phyloP scores from a whole-genome alignment of 2,113 vertebrate genomes.

The human region GRCh38 chr6:61219001-61219500 shows the following conservation, averaged over 20 bases:
- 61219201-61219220: not conserved
- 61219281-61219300: not conserved
- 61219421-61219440: not conserved
- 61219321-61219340: not conserved
- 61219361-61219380: too few relatives aligned
- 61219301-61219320: not conserved
- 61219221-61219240: not conserved
- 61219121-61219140: not conserved
- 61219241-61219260: not conserved
- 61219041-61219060: not conserved
- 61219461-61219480: not conserved
- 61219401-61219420: not conserved
- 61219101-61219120: not conserved
- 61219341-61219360: not conserved
- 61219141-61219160: not conserved
- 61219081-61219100: not conserved
- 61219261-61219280: not conserved
- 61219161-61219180: not conserved
- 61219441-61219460: not conserved
- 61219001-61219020: not conserved
- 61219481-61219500: too few relatives aligned
- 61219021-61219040: not conserved
- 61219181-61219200: not conserved
- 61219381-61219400: not conserved
- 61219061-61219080: not conserved